Conservation (phyloP, 1,140 invertebrate genomes). For the Maconellicoccus hirsutus region DNA sequence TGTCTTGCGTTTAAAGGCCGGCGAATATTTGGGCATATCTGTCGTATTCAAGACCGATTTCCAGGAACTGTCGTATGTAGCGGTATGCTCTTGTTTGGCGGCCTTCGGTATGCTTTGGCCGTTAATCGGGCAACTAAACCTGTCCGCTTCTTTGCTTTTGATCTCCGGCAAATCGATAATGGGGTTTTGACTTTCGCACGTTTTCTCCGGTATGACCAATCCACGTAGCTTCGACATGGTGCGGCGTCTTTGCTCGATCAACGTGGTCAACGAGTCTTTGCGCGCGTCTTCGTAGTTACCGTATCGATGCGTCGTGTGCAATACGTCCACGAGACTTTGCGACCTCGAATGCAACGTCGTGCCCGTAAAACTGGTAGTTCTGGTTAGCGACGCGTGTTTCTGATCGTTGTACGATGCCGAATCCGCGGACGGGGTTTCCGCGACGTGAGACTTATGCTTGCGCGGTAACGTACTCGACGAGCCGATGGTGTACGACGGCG, state of each 20-base stretch:
- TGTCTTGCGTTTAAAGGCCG: slow-evolving; percentile 65
- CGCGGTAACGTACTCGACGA: slow-evolving; percentile 29
- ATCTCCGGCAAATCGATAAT: slow-evolving; percentile 66
- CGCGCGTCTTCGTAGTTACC: neutral
- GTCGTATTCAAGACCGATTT: slow-evolving; percentile 33
- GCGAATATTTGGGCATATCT: slow-evolving; percentile 65
- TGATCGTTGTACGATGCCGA: neutral
- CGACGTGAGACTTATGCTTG: slow-evolving; percentile 25
- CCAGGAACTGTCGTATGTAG: slow-evolving; percentile 35
- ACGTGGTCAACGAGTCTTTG: slow-evolving; percentile 42
- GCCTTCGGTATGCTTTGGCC: neutral
- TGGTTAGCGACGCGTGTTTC: slow-evolving; percentile 32
- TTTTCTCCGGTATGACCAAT: slow-evolving; percentile 69
- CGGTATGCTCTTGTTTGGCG: neutral
- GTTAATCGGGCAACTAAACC: slow-evolving; percentile 27
- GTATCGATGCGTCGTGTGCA: slow-evolving; percentile 23
- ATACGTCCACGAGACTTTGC: slow-evolving; percentile 39
- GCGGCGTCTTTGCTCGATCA: slow-evolving; percentile 65
- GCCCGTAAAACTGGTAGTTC: slow-evolving; percentile 42
- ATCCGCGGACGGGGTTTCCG: slow-evolving; percentile 20
- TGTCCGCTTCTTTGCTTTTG: slow-evolving; percentile 47
- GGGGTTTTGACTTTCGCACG: slow-evolving; percentile 40
- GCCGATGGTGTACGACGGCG: slow-evolving; percentile 27
- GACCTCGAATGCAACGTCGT: slow-evolving; percentile 35
- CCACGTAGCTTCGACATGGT: slow-evolving; percentile 72